Evolutionary conservation across 2,113 vertebrate species (phyloP).

Genomic region (Cottus gobio): DNA sequence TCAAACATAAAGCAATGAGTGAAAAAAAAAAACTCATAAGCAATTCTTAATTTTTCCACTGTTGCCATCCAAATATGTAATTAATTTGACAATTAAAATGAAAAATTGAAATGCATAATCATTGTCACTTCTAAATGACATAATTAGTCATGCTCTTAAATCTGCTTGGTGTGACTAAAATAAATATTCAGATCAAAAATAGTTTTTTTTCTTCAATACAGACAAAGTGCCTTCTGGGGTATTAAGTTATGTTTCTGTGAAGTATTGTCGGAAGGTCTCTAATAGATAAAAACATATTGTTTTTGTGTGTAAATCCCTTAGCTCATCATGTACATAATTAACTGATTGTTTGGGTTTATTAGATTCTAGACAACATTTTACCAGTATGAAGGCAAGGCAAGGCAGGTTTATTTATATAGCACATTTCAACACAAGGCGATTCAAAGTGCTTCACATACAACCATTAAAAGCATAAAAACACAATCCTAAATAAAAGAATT

Average conservation of each 20-base stretch:
- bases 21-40: conserved; percentile 1
- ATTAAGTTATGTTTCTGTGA: conserved; percentile 6
- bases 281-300: background rate
- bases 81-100: conserved; percentile 52
- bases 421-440: no score
- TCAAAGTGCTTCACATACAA: no score
- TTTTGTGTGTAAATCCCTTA: background rate
- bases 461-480: no score
- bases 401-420: no score
- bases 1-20: conserved; percentile 20
- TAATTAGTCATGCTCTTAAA: conserved; percentile 56
- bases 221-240: conserved; percentile 19
- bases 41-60: conserved; percentile 29
- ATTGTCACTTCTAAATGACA: conserved; percentile 52
- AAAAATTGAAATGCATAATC: conserved; percentile 52
- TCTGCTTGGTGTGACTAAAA: conserved; percentile 57
- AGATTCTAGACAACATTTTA: background rate
- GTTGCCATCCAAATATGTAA: conserved; percentile 44
- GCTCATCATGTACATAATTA: background rate
- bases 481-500: no score
- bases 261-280: background rate
- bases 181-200: conserved; percentile 35
- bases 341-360: background rate
- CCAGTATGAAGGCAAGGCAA: background rate
- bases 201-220: conserved; percentile 9